Evolutionary conservation across 2,113 vertebrate genomes (phyloP).

Genomic region (Scortum barcoo): DNA sequence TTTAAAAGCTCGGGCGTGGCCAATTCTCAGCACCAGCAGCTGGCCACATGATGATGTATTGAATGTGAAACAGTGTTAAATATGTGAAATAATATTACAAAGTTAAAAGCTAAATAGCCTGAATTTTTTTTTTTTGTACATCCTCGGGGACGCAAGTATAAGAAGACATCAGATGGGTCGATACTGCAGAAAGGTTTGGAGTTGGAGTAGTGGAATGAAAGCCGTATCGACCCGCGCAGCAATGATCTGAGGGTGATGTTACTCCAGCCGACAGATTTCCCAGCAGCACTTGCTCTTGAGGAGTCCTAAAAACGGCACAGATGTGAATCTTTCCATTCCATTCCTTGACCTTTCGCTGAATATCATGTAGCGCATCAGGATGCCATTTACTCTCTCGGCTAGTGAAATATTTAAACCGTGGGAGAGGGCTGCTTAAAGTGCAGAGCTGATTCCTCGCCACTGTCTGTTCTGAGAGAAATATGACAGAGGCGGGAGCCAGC

Average conservation of each 20-base stretch:
- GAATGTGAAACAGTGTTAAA: constrained; percentile 26
- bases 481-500: constrained; percentile 30
- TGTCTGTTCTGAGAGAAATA: constrained; percentile 38
- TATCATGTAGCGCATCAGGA: constrained; percentile 70
- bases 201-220: constrained; percentile 55
- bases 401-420: constrained; percentile 82
- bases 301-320: constrained; percentile 70
- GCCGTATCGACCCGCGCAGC: constrained; percentile 58
- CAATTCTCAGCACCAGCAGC: not conserved
- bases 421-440: constrained; percentile 61
- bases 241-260: constrained; percentile 65
- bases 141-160: constrained; percentile 12
- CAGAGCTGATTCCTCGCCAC: constrained; percentile 34
- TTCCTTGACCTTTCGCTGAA: constrained; percentile 80
- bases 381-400: constrained; percentile 72
- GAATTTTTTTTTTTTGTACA: constrained; percentile 16
- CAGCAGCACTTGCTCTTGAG: constrained; percentile 65
- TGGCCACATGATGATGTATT: not conserved
- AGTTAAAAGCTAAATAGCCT: constrained; percentile 18
- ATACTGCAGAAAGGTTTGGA: constrained; percentile 42
- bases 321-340: constrained; percentile 78
- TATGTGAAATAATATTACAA: constrained; percentile 22
- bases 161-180: constrained; percentile 49
- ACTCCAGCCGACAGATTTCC: constrained; percentile 69
- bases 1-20: not conserved